Evolutionary conservation across 23 tunicate species (phyloP).

Genomic region (Styela plicata): DNA sequence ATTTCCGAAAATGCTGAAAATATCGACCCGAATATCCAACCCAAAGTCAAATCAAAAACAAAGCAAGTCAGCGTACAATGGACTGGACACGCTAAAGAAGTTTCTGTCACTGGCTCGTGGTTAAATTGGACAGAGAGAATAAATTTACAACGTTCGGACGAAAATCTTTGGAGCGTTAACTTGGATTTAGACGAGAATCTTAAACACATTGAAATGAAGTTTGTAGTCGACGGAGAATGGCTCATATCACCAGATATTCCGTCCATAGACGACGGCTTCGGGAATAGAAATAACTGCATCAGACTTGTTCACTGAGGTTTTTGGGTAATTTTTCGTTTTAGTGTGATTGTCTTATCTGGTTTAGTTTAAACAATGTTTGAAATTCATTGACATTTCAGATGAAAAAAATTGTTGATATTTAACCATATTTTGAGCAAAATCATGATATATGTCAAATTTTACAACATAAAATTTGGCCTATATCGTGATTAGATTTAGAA

Average conservation of each 20-base stretch:
- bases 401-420: no score
- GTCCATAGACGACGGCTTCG: background rate
- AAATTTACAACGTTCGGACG: background rate
- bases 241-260: constrained; percentile 6
- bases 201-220: background rate
- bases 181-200: background rate
- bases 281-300: constrained; percentile 5
- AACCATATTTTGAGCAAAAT: no score
- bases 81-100: background rate
- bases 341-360: no score
- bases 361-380: no score
- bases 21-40: background rate
- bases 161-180: background rate
- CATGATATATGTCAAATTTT: no score
- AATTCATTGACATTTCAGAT: no score
- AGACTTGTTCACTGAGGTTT: constrained; percentile 1
- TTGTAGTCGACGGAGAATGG: constrained; percentile 12
- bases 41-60: background rate
- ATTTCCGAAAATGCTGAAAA: background rate
- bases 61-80: constrained; percentile 12
- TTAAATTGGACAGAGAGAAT: background rate
- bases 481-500: no score
- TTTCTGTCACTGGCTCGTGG: constrained; percentile 1
- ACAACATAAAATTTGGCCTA: no score
- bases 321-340: no score